Conservation (phyloP, 2,113 vertebrate genomes). For the Budorcas taxicolor region DNA sequence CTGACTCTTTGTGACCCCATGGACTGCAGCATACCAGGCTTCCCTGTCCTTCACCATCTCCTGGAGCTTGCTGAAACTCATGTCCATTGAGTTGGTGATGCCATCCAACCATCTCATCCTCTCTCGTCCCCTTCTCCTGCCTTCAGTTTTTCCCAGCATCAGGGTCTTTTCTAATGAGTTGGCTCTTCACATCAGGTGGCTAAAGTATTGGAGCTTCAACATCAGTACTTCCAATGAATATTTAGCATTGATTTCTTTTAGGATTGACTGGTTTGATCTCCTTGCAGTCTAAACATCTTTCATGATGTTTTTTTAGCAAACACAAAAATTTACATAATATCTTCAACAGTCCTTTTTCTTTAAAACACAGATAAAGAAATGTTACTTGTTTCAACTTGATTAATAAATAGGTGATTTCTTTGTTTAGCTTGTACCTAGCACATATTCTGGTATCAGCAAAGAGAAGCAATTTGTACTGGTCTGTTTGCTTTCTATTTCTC, state of each 20-base stretch:
- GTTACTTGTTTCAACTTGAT: not conserved
- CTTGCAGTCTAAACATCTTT: not conserved
- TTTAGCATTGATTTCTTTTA: not conserved
- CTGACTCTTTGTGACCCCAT: not conserved
- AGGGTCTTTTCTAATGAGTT: not conserved
- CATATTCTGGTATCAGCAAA: not conserved
- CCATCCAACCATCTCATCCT: not conserved
- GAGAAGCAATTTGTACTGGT: not conserved
- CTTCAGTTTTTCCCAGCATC: not conserved
- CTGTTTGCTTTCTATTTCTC: slow-evolving; percentile 21
- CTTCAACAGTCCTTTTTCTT: not conserved
- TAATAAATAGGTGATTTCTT: not conserved
- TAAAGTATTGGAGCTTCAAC: not conserved
- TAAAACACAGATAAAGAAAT: not conserved
- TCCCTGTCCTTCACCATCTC: not conserved
- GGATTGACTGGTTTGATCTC: not conserved
- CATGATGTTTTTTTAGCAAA: not conserved
- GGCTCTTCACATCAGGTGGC: not conserved
- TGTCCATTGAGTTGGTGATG: not conserved
- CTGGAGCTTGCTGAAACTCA: not conserved
- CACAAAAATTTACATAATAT: not conserved
- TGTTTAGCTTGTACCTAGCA: not conserved
- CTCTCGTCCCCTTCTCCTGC: not conserved
- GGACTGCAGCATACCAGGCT: not conserved
- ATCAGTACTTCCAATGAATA: not conserved